phyloP scores from a whole-genome alignment of 1,140 invertebrate species.

The Drosophila carrolli region DNA sequence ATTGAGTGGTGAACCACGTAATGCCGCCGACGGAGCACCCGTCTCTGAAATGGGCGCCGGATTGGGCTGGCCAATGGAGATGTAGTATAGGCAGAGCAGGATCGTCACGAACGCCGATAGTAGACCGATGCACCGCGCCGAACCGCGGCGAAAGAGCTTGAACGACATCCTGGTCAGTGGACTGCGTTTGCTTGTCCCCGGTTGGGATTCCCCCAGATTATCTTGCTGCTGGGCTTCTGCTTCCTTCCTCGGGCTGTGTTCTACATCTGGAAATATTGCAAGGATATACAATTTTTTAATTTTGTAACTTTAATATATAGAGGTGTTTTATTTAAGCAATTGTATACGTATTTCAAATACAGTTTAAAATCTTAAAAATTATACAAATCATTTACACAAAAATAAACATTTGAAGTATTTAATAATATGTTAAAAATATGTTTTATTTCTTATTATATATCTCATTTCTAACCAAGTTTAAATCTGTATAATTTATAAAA shows the following conservation, averaged over 20 bases:
- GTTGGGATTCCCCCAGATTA: slow-evolving; percentile 1
- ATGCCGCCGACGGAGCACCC: slow-evolving; percentile 27
- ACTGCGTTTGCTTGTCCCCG: neutral
- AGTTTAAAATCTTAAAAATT: no score
- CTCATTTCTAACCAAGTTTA: neutral
- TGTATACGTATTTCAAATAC: no score
- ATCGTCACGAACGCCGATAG: slow-evolving; percentile 82
- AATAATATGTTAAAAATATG: no score
- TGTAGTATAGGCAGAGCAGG: slow-evolving; percentile 82
- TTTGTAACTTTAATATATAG: no score
- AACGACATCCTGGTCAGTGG: slow-evolving; percentile 67
- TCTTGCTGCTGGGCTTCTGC: slow-evolving; percentile 10
- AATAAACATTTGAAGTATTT: no score
- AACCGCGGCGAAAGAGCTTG: slow-evolving; percentile 82
- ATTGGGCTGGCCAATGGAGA: slow-evolving; percentile 81
- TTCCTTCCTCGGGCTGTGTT: neutral
- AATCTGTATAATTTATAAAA: neutral
- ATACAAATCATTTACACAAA: no score
- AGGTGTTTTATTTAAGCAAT: no score
- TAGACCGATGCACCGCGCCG: slow-evolving; percentile 80
- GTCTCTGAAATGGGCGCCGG: slow-evolving; percentile 52
- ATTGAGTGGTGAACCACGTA: slow-evolving; percentile 29
- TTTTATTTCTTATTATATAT: no score
- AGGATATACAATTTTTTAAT: no score
- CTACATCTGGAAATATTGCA: slow-evolving; percentile 59